Percentiles rank a stretch among this genome's conserved stretches.
phyloP scores from a whole-genome alignment of 2,797 vertebrate species.

The Ibycter americanus region DNA sequence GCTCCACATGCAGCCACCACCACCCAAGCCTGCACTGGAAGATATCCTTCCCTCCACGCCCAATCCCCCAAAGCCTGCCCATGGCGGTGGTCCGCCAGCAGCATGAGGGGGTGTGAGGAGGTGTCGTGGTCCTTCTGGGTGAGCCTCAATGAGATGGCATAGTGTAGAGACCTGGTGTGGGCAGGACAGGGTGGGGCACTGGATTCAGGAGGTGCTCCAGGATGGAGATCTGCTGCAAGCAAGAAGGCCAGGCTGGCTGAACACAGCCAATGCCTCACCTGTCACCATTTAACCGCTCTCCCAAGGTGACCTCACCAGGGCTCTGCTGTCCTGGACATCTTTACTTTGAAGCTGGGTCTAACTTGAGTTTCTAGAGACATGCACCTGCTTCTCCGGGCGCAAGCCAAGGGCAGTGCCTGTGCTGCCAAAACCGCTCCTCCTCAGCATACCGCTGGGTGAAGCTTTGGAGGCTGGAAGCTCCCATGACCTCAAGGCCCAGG shows the following conservation, averaged over 20 bases:
- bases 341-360: background rate
- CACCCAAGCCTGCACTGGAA: accelerated
- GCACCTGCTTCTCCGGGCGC: background rate
- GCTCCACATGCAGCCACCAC: background rate
- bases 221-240: background rate
- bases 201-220: too few relatives aligned
- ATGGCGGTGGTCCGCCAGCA: accelerated
- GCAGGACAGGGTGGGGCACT: too few relatives aligned
- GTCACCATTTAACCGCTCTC: background rate
- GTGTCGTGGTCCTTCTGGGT: background rate
- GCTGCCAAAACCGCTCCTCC: background rate
- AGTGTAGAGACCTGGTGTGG: background rate
- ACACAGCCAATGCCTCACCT: background rate
- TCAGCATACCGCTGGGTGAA: accelerated
- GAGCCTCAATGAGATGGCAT: accelerated
- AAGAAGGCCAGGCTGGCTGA: background rate
- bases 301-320: conserved; percentile 5
- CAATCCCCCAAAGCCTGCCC: background rate
- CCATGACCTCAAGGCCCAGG: background rate
- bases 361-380: background rate
- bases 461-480: background rate
- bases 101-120: background rate
- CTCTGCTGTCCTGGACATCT: background rate
- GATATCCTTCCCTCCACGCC: background rate
- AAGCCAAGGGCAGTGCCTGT: background rate